Percentiles rank a stretch among this genome's conserved stretches.
These are phyloP conservation scores for Castor canadensis DNA, from an alignment of 2,113 vertebrate genomes.

Conservation along the genomic window DNA sequence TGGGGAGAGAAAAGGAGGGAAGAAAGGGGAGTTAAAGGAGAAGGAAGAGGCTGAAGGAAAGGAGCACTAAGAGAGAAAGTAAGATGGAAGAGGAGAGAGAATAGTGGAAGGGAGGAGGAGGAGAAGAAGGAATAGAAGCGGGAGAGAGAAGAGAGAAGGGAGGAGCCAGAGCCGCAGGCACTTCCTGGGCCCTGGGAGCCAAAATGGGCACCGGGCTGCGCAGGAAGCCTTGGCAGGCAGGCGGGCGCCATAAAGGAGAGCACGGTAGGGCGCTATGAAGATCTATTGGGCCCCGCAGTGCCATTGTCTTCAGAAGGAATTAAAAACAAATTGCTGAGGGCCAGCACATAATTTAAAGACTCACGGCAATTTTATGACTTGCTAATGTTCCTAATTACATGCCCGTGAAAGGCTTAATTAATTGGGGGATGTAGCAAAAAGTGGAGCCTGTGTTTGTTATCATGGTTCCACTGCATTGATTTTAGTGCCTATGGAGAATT, in stretches of 20 bases:
- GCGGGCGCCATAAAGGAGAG: slow-evolving; percentile 85
- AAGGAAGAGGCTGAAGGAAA: rapidly evolving
- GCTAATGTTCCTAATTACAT: slow-evolving; percentile 99
- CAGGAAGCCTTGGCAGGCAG: slow-evolving; percentile 83
- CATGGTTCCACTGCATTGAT: slow-evolving; percentile 99
- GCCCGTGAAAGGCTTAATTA: slow-evolving; percentile 99
- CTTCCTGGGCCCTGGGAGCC: background rate
- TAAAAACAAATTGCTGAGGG: slow-evolving; percentile 99
- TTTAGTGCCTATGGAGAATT: slow-evolving; percentile 99
- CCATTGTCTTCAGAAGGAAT: slow-evolving; percentile 98
- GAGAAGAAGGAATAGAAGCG: background rate
- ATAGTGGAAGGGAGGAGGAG: rapidly evolving
- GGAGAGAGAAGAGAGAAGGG: background rate
- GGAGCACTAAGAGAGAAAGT: background rate
- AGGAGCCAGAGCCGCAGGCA: background rate
- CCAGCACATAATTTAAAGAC: slow-evolving; percentile 99
- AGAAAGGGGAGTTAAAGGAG: too few relatives aligned
- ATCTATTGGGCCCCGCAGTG: slow-evolving; percentile 96
- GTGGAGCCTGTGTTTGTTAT: slow-evolving; percentile 98
- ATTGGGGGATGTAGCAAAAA: slow-evolving; percentile 96
- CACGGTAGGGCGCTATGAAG: slow-evolving; percentile 92
- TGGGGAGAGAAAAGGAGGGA: background rate
- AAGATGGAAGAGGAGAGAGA: background rate
- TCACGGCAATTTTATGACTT: slow-evolving; percentile 99
- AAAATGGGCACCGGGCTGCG: slow-evolving; percentile 74